Evolutionary conservation across 2,888 invertebrate species (phyloP), one percentile per base, ranked within the genome.

Genomic region (Heteromurus nitidus): DNA sequence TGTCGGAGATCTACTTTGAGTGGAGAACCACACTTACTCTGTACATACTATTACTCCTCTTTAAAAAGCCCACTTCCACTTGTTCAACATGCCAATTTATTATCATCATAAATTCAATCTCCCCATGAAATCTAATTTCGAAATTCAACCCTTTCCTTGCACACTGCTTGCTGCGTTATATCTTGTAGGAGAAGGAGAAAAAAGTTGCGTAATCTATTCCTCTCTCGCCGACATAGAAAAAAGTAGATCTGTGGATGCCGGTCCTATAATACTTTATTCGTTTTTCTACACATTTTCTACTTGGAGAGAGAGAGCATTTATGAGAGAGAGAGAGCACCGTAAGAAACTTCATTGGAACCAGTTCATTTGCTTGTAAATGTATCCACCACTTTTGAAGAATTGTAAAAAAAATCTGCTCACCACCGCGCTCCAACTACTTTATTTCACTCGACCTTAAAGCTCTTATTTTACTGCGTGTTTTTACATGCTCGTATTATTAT

Each of bases 81-180:
- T 74, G 80, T 74, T 80, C 67, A 74, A 80, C 73, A 74, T 69
- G 80, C 74, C 80, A 80, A 81, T 81, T 81, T 81, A 81, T 81
- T 81, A 81, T 81, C 74, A 68, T 69, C 80, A 81, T 81, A 81
- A 81, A 81, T 81, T 81, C 74, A 68, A 75, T 81, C 80, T 80
- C 80, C 74, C 58, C 80, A 75, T 75, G 74, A 81, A 81, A 81
- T 81, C 74, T 74, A 74, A 81, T 81, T 81, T 81, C 74, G 64
- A 81, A 81, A 75, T 60, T 73, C 73, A 80, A 68, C 67, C 80
- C 73, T 80, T 73, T 73, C 47, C 68, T 68, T 47, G 67, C 67
- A 47, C 50, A 24, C 30, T 44, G 7, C 64, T 5, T 24, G 64
- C 36, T 64, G 64, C 42, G 64, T 64, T 64, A 64, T 64, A 24